These are phyloP conservation scores for Sinonovacula constricta DNA, from an alignment of 1,140 invertebrate species.

Conservation along the genomic window DNA sequence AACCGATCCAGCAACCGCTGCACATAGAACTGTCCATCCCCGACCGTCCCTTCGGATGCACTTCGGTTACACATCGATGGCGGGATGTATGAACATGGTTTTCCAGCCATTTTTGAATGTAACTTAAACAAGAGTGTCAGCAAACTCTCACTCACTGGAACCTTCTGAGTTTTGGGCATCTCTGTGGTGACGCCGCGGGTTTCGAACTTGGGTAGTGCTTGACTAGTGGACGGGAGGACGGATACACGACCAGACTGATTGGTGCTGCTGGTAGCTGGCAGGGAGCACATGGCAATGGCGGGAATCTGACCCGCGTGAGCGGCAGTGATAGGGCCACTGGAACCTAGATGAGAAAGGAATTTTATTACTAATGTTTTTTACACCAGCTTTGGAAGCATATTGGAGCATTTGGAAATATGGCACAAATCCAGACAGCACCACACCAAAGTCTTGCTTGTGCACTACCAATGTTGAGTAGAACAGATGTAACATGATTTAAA, in stretches of 20 bases:
- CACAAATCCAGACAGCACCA: no score
- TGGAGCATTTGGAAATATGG: no score
- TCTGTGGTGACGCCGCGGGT: conserved; percentile 62
- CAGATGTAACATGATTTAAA: no score
- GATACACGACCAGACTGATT: conserved; percentile 45
- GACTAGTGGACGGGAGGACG: conserved; percentile 50
- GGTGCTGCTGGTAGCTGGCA: conserved; percentile 34
- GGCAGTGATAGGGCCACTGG: conserved; percentile 70
- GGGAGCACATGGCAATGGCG: conserved; percentile 29
- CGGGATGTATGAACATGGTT: conserved; percentile 83
- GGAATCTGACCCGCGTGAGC: conserved; percentile 67
- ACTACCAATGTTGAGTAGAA: no score
- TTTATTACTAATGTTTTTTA: no score
- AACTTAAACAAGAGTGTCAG: conserved; percentile 93
- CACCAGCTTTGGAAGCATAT: no score
- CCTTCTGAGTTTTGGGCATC: conserved; percentile 49
- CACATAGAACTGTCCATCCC: conserved; percentile 93
- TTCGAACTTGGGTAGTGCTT: conserved; percentile 64
- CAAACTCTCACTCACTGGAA: conserved; percentile 89
- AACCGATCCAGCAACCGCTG: conserved; percentile 82
- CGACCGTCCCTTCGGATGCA: conserved; percentile 77
- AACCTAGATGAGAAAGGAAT: no score
- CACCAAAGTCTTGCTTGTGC: no score
- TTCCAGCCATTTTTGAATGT: conserved; percentile 93
- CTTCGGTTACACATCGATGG: conserved; percentile 48